Evolutionary conservation across 2,113 vertebrate species (phyloP).

Genomic region (Petrocephalus microphthalmus): DNA sequence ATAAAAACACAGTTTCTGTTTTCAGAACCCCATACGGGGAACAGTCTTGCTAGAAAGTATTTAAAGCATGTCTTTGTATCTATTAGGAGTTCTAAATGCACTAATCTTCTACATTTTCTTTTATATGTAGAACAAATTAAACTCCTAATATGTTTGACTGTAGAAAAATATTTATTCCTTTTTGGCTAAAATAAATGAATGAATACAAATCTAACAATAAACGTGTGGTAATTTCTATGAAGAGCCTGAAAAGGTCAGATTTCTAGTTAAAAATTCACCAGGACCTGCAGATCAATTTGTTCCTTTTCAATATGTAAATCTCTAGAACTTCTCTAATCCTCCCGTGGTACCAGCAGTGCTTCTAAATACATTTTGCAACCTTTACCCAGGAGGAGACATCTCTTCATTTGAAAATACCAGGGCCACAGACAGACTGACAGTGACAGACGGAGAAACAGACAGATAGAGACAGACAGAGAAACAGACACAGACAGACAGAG

Average conservation of each 20-base stretch:
- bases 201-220: neutral
- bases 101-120: neutral
- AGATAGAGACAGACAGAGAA: too few relatives aligned
- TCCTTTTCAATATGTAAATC: neutral
- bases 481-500: neutral
- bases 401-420: too few relatives aligned
- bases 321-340: neutral
- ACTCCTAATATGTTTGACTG: neutral
- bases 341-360: neutral
- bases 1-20: conserved; percentile 6
- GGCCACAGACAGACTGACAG: neutral
- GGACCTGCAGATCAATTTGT: neutral
- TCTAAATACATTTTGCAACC: neutral
- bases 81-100: neutral
- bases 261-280: neutral
- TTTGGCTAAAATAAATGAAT: neutral
- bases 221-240: neutral
- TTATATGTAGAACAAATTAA: neutral
- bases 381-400: neutral
- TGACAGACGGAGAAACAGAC: neutral
- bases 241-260: neutral
- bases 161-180: neutral
- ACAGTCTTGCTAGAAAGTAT: neutral
- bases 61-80: neutral
- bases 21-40: neutral